A percentile compares a stretch with the other conserved stretches of the same genome.
Conservation (phyloP, 1,140 invertebrate species). For the Charaxes varanes region DNA sequence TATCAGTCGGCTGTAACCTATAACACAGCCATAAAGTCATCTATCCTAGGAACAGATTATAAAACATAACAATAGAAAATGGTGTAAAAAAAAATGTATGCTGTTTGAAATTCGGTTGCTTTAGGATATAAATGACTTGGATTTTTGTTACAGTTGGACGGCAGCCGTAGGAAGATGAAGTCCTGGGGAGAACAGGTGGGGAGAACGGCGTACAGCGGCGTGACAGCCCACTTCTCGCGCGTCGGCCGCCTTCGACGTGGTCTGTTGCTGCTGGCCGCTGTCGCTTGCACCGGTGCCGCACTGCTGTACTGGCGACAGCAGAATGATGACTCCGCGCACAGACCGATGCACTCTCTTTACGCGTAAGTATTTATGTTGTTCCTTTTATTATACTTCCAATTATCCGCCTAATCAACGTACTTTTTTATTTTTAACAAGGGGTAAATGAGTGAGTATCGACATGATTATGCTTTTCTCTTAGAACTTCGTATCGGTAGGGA, state of each 20-base stretch:
- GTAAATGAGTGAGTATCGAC: no score
- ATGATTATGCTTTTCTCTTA: no score
- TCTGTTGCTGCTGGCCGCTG: conserved; percentile 44
- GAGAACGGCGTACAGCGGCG: no score
- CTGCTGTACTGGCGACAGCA: conserved; percentile 65
- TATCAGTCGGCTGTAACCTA: no score
- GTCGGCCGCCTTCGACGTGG: conserved; percentile 54
- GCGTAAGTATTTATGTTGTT: conserved; percentile 27
- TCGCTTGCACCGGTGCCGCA: conserved; percentile 54
- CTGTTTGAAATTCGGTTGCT: background rate
- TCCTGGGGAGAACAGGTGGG: conserved; percentile 46
- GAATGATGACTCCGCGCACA: conserved; percentile 34
- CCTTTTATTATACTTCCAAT: no score
- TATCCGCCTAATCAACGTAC: no score
- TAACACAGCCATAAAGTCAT: no score
- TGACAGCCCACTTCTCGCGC: conserved; percentile 35
- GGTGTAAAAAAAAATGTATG: no score
- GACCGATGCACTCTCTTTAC: conserved; percentile 46
- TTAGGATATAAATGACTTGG: background rate
- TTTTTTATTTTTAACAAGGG: no score
- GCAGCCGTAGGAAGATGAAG: conserved; percentile 29
- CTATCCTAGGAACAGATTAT: no score
- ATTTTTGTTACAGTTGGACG: conserved; percentile 15
- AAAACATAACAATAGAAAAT: no score
- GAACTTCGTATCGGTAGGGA: no score